Evolutionary conservation across 2,888 invertebrate genomes (phyloP).

Genomic region (Drosophila infuscata): DNA sequence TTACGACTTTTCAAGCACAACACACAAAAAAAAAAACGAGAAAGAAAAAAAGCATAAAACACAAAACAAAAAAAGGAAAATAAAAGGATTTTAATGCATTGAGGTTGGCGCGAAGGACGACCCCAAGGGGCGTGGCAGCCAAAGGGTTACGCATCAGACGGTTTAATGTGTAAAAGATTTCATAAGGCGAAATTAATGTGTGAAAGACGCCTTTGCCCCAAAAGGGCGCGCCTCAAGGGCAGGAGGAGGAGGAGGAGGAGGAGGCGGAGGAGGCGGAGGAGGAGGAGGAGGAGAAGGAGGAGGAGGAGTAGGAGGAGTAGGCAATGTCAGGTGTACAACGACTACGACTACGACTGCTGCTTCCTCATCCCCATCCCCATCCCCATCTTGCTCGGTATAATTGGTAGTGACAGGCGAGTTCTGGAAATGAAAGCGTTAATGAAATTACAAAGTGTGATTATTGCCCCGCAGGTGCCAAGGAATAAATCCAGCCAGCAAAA

Average conservation of each 20-base stretch:
- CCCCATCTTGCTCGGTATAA: conserved; percentile 23
- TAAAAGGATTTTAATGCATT: conserved; percentile 61
- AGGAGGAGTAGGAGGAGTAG: background rate
- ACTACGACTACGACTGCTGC: background rate
- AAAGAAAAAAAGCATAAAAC: background rate
- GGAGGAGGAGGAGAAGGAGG: background rate
- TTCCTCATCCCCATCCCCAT: background rate
- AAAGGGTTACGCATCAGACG: conserved; percentile 51
- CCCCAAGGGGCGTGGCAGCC: conserved; percentile 12
- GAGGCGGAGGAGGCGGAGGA: conserved; percentile 4
- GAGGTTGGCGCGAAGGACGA: conserved; percentile 35
- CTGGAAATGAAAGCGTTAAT: conserved; percentile 57
- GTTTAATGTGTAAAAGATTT: conserved; percentile 70
- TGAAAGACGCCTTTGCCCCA: conserved; percentile 7
- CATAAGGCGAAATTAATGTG: conserved; percentile 70
- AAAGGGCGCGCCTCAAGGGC: conserved; percentile 27
- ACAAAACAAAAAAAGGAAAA: conserved; percentile 11
- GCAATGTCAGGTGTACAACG: conserved; percentile 12
- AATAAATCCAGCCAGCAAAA: conserved; percentile 11
- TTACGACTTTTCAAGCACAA: conserved; percentile 74
- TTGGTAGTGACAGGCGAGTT: conserved; percentile 45
- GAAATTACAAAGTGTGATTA: conserved; percentile 70
- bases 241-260: background rate
- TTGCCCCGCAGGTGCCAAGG: conserved; percentile 35
- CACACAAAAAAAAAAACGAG: conserved; percentile 23